Conservation (phyloP, 2,888 invertebrate species). For the Limnephilus lunatus region DNA sequence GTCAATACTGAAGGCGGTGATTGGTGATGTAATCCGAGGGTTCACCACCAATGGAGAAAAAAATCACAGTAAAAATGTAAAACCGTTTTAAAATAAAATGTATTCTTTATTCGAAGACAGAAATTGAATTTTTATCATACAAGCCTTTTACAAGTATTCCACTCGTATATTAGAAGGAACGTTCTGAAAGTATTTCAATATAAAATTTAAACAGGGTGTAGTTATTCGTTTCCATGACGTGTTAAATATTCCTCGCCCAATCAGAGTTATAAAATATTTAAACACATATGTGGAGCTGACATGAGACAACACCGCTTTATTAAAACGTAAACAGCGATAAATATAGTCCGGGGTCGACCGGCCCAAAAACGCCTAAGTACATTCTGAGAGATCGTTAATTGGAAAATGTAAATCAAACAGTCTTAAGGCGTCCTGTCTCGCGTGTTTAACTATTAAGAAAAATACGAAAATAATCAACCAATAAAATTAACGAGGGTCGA, state of each 20-base stretch:
- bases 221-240: background rate
- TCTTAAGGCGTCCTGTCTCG: slow-evolving; percentile 43
- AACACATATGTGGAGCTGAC: slow-evolving; percentile 35
- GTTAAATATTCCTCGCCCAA: background rate
- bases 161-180: background rate
- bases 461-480: slow-evolving; percentile 61
- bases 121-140: background rate
- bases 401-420: slow-evolving; percentile 65
- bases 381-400: slow-evolving; percentile 59
- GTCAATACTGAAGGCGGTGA: slow-evolving; percentile 2
- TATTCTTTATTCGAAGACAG: background rate
- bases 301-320: slow-evolving; percentile 49
- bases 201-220: background rate
- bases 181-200: background rate
- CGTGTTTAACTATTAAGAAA: slow-evolving; percentile 58
- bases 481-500: slow-evolving; percentile 60
- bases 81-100: background rate
- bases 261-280: background rate
- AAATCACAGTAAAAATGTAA: background rate
- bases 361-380: slow-evolving; percentile 10
- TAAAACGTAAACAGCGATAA: slow-evolving; percentile 37
- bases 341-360: slow-evolving; percentile 30
- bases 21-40: slow-evolving; percentile 11
- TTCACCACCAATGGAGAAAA: background rate
- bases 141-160: background rate